Base-by-base conservation (phyloP, 2,113 vertebrate species). In the Xiphorhynchus elegans region DNA sequence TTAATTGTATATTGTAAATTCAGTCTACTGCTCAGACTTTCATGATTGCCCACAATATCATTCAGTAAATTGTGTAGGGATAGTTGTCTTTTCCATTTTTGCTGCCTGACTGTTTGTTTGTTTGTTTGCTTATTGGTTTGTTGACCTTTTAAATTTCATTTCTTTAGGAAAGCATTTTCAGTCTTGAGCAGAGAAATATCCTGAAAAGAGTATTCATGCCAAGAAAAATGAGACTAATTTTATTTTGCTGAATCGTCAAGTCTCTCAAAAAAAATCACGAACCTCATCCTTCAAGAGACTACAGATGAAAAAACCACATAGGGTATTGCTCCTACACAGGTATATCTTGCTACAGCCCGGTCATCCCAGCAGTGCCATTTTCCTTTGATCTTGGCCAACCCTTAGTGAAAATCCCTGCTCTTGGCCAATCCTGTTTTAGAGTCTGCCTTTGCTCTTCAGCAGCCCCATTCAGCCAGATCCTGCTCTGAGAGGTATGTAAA, bases 221-320 rank as follows among this genome's bases (percentile, higher is more conserved):
- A 80, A 93, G 67, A 92, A 91, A 92, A 46, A 84, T 70, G 37
- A 85, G 42, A 88, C 83, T 88, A 21, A 92, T 90, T 92, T 94
- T 73, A 80, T 73, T 88, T 80, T 84, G n/a, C 63, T 84, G 39
- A 93, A 62, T 95, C 81, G 82, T 85, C 37, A 58, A 33, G 31
- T 82, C 31, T 84, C 66, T 87, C 66, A 42, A 52, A n/a, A 44
- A 79, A 64, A 84, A 44, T 26, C 39, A 58, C 59, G 76, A 11
- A 40, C 31, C 28, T 84, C 44, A 52, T 58, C 18, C 64, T 84
- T 52, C 28, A 87, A 75, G 56, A 81, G 95, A 72, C 19, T 93
- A 17, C 66, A 33, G 40, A 75, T 47, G 40, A 60, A 70, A 52
- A 89, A 44, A 84, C 31, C 19, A 40, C 44, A 35, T 21, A 84